These are phyloP conservation scores for Eupithecia vulgata DNA, from an alignment of 2,888 invertebrate species.

Conservation along the genomic window DNA sequence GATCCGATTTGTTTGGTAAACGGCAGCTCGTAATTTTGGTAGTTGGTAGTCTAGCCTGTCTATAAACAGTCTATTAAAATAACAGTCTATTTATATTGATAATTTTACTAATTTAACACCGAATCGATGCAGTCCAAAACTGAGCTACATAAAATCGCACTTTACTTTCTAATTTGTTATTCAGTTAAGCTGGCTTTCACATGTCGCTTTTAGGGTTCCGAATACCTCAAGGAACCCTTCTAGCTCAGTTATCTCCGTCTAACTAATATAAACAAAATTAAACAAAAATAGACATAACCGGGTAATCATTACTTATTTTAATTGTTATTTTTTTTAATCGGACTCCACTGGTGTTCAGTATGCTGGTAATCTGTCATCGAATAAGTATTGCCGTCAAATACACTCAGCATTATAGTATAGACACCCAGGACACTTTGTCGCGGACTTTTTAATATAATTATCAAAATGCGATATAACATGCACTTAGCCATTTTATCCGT, in stretches of 20 bases:
- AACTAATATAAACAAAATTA: too few relatives aligned
- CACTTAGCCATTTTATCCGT: slow-evolving; percentile 41
- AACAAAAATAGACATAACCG: too few relatives aligned
- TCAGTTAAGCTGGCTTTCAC: slow-evolving; percentile 48
- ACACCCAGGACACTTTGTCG: too few relatives aligned
- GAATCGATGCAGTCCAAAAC: slow-evolving; percentile 10
- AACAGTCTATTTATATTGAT: not conserved
- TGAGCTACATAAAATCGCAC: slow-evolving; percentile 46
- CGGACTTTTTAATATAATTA: too few relatives aligned
- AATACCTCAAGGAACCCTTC: not conserved
- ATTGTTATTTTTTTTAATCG: too few relatives aligned
- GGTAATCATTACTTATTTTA: too few relatives aligned
- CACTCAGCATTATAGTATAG: too few relatives aligned
- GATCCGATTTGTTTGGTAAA: not conserved
- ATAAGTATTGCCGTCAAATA: too few relatives aligned
- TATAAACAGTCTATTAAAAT: not conserved
- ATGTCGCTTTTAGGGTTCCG: slow-evolving; percentile 33
- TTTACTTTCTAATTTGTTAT: slow-evolving; percentile 41
- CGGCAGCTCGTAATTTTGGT: not conserved
- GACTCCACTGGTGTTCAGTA: too few relatives aligned
- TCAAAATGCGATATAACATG: not conserved
- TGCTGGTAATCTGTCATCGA: too few relatives aligned
- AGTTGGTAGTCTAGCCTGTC: not conserved
- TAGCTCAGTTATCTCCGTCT: too few relatives aligned
- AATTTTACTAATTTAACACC: slow-evolving; percentile 15